Percentiles rank a stretch among this genome's conserved stretches.
Conservation (phyloP, 2,113 vertebrate genomes). For the Chaetorhynchus papuensis region DNA sequence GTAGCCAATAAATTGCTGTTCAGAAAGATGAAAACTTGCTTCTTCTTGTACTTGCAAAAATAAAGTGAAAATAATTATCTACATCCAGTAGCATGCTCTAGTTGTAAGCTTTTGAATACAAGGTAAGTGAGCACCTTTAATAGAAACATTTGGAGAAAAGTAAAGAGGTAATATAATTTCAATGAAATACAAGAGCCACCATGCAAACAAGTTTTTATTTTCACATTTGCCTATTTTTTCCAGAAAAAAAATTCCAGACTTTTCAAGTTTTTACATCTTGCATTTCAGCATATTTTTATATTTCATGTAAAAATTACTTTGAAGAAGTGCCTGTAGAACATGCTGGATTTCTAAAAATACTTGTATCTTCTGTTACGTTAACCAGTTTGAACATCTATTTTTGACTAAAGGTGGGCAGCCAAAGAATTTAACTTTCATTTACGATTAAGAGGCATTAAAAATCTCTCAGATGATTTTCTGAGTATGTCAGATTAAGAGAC, state of each 20-base stretch:
- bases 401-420: background rate
- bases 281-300: background rate
- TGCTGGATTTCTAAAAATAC: background rate
- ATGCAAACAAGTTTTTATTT: background rate
- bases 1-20: background rate
- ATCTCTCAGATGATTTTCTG: background rate
- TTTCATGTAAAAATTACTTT: constrained; percentile 14
- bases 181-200: background rate
- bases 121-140: background rate
- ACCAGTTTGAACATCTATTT: background rate
- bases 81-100: background rate
- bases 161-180: background rate
- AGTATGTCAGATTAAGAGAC: background rate
- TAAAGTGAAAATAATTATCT: background rate
- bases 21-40: background rate
- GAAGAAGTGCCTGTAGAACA: background rate
- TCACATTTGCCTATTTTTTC: background rate
- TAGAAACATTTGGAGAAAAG: background rate
- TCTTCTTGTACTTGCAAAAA: background rate
- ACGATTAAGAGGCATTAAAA: background rate
- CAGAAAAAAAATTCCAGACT: background rate
- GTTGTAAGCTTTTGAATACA: background rate
- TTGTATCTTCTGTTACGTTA: background rate
- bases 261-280: background rate
- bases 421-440: background rate